Evolutionary conservation across 30 jellyfish, hydroid and myxozoan species (phyloP).

Genomic region (Turritopsis rubra): DNA sequence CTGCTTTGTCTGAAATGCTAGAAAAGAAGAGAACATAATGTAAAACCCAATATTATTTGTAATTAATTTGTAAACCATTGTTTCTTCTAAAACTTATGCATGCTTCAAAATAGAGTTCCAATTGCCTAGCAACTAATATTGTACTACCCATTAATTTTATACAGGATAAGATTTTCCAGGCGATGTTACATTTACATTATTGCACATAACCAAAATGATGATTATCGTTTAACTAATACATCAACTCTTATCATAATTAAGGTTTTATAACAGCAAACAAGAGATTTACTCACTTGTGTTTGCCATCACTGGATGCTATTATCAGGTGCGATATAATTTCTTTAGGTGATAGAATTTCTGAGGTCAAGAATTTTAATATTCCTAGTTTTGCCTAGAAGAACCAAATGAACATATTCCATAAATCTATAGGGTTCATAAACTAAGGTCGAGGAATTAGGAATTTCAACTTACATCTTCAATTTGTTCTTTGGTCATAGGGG

Average conservation of each 20-base stretch:
- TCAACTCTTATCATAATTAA: neutral
- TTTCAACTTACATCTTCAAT: slow-evolving; percentile 54
- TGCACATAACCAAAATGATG: too few species aligned
- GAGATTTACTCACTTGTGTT: slow-evolving; percentile 48
- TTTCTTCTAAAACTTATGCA: neutral
- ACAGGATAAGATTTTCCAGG: neutral
- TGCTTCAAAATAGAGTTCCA: too few species aligned
- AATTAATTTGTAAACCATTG: too few species aligned
- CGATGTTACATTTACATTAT: too few species aligned
- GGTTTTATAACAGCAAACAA: neutral
- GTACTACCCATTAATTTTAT: too few species aligned
- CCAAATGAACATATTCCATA: neutral
- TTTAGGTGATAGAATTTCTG: slow-evolving; percentile 41
- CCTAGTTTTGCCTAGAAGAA: slow-evolving; percentile 79
- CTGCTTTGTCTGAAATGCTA: slow-evolving; percentile 84
- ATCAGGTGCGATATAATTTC: slow-evolving; percentile 69
- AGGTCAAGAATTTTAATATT: slow-evolving; percentile 47
- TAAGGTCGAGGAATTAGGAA: neutral
- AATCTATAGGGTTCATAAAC: neutral
- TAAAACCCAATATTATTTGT: neutral
- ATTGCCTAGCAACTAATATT: too few species aligned
- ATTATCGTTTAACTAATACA: too few species aligned
- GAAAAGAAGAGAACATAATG: neutral
- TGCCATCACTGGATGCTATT: slow-evolving; percentile 61
- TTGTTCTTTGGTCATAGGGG: slow-evolving; percentile 38